phyloP scores from a whole-genome alignment of 2,113 vertebrate species.

The Probosciger aterrimus region DNA sequence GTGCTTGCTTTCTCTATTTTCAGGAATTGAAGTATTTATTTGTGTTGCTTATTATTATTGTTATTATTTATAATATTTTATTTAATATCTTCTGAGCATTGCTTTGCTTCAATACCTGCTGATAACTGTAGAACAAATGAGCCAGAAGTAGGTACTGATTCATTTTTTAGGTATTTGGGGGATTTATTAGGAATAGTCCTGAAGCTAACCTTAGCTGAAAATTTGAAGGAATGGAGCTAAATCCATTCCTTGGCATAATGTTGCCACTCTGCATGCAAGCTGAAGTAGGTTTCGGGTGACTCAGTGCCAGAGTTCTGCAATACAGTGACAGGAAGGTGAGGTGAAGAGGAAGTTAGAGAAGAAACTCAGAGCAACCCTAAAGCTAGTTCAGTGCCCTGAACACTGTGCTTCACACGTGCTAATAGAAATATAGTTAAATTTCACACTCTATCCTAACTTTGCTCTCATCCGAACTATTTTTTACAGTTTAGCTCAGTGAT shows the following conservation, averaged over 20 bases:
- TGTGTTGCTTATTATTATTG: not conserved
- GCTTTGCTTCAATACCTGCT: not conserved
- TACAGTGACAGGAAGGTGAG: not conserved
- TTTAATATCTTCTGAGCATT: not conserved
- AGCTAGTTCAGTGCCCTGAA: not conserved
- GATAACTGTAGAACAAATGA: not conserved
- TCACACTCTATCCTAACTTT: not conserved
- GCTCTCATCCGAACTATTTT: not conserved
- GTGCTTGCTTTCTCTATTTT: not conserved
- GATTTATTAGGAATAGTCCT: not conserved
- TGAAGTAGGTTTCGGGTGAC: not conserved
- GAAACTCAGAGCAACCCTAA: not conserved
- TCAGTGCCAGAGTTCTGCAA: not conserved
- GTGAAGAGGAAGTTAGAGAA: not conserved
- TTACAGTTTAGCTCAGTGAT: not conserved
- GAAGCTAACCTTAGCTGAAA: not conserved
- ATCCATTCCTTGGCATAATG: not conserved
- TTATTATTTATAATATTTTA: accelerated
- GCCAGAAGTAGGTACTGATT: not conserved
- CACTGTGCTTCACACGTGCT: not conserved
- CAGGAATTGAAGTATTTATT: not conserved
- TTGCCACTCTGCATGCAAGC: not conserved
- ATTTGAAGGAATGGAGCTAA: not conserved
- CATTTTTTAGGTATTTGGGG: not conserved
- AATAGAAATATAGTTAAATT: not conserved